phyloP scores from a whole-genome alignment of 1,140 invertebrate genomes.

The Drosophila varians region DNA sequence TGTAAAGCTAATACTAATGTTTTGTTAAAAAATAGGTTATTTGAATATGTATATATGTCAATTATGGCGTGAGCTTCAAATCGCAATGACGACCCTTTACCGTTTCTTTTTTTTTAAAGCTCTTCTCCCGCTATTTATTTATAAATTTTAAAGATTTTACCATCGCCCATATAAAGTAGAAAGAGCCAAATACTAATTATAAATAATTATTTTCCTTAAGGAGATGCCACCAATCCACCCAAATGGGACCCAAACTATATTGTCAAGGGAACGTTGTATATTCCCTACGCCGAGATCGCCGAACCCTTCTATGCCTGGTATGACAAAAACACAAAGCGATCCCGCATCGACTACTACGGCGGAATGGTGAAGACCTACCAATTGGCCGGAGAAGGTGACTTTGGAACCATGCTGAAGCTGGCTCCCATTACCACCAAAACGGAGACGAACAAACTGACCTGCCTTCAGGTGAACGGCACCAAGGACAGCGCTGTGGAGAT shows the following conservation, averaged over 20 bases:
- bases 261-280: slow-evolving; percentile 89
- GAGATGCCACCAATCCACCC: slow-evolving; percentile 84
- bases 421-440: slow-evolving; percentile 93
- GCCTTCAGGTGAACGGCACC: slow-evolving; percentile 94
- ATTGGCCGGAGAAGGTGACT: slow-evolving; percentile 86
- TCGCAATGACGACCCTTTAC: slow-evolving; percentile 56
- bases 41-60: slow-evolving; percentile 16
- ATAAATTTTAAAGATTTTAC: too few relatives aligned
- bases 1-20: neutral
- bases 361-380: slow-evolving; percentile 96
- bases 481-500: slow-evolving; percentile 86
- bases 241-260: slow-evolving; percentile 89
- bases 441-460: slow-evolving; percentile 89
- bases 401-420: slow-evolving; percentile 92
- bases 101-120: slow-evolving; percentile 22
- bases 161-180: too few relatives aligned
- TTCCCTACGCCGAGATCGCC: slow-evolving; percentile 96
- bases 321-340: slow-evolving; percentile 89
- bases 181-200: neutral
- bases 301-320: slow-evolving; percentile 96
- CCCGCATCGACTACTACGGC: slow-evolving; percentile 97
- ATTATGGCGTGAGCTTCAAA: slow-evolving; percentile 25
- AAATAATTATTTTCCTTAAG: slow-evolving; percentile 3
- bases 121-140: slow-evolving; percentile 22
- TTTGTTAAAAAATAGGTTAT: neutral